Evolutionary conservation across 92 coral and sea anemone species (phyloP), one percentile per base, ranked within the genome.

Genomic region (Desmophyllum pertusum): DNA sequence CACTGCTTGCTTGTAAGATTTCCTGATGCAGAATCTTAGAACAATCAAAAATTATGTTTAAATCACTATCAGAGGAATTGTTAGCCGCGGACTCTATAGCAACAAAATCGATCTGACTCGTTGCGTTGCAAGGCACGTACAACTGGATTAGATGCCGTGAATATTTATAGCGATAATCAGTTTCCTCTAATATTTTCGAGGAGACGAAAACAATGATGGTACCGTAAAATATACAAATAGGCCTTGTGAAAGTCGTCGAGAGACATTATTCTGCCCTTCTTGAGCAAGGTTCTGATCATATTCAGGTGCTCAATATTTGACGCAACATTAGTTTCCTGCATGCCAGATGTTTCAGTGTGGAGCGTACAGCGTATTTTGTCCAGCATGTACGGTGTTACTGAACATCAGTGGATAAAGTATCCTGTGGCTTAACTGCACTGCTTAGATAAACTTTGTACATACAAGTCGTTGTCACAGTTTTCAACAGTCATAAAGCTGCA

Each of bases 321-420:
- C 8, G 77, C 80, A 80, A 80, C 15, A 57, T 86, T 36, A 10
- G 18, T 73, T 81, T 87, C 79, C 46, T 81, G 82, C 23, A 27
- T 51, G 79, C 23, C 86, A 52, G 51, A n/a, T 65, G 45, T 40
- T 31, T 78, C n/a, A 38, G n/a, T 14, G 71, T 25, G 19, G 37
- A 10, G 78, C 35, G 76, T 31, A 81, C 75, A 8, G 76, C 66
- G 61, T 81, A 62, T 87, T 87, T 87, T 37, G 73, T 66, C 86
- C 90, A 86, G 79, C 84, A 86, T 2, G 80, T 42, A 23, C 68
- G 73, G 79, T 87, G 90, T 71, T 74, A 87, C 83, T 87, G n/a
- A n/a, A n/a, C n/a, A n/a, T n/a, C n/a, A n/a, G n/a, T n/a, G n/a
- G n/a, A n/a, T n/a, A n/a, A n/a, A n/a, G n/a, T n/a, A n/a, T n/a